Base-by-base conservation (phyloP, 2,797 vertebrate species). In the Sebastes trivittatus region DNA sequence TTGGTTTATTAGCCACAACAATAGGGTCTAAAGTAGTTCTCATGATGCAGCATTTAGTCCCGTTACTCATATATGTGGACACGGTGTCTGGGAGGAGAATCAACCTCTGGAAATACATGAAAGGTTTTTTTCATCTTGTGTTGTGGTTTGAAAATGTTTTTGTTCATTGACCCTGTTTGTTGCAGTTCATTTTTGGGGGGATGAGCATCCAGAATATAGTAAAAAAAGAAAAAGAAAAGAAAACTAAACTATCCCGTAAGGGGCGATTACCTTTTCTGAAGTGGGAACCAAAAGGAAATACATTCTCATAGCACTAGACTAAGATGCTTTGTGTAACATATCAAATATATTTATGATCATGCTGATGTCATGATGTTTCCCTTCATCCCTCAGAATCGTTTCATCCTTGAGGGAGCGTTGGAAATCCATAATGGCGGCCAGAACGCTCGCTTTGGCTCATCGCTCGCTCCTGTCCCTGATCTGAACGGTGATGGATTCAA, bases 401-500 rank as follows among this genome's bases (percentile, higher is more conserved):
- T 98, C 4, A 22, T 97, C 78, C 91, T 94, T 54, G 96, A 97
- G 0, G 98, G 98, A 3, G 89, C 95, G 0, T 93, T 99, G 14
- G 83, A 94, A 87, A 97, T 98, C 29, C 93, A 95, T n/a, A 97
- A 96, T 25, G 93, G 96, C 2, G 97, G 97, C 72, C 98, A 99
- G 94, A 98, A 99, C 0, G 96, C 98, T 54, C 97, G 98, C 1
- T 99, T 99, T 0, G 98, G 98, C 10, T 97, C 97, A 1, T 96
- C 97, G 32, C 96, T 99, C 0, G 96, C 97, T 1, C 96, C 98
- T 0, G 96, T 99, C 2, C 96, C 95, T 0, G 98, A 99, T 85
- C 96, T 99, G 80, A 99, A 99, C 16, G 97, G 98, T 1, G 98
- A 99, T 13, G 95, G 96, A 62, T 98, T 97, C 94, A 98, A 97